Evolutionary conservation across 1,140 invertebrate species (phyloP).

Genomic region (Grapholita molesta): DNA sequence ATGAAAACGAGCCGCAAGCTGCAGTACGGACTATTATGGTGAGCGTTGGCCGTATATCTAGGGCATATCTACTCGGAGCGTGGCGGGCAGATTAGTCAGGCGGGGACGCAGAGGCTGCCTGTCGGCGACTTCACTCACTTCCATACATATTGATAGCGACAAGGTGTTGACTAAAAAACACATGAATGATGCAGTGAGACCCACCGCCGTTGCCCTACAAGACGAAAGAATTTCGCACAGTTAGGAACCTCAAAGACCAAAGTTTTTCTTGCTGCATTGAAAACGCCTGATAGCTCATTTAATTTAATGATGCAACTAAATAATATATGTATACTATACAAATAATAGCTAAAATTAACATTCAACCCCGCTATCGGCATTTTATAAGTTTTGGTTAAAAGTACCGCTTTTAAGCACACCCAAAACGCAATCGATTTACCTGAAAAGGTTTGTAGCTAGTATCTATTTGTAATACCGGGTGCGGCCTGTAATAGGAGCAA

Average conservation of each 20-base stretch:
- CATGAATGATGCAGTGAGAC: conserved; percentile 75
- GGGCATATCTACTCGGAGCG: neutral
- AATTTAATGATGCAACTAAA: conserved; percentile 52
- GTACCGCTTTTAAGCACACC: neutral
- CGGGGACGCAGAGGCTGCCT: conserved; percentile 5
- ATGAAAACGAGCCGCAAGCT: neutral
- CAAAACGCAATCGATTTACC: neutral
- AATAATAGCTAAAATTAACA: conserved; percentile 7
- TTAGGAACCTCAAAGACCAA: conserved; percentile 52
- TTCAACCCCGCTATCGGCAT: neutral
- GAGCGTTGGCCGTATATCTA: neutral
- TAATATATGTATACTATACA: neutral
- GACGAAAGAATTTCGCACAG: conserved; percentile 67
- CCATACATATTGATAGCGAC: conserved; percentile 67
- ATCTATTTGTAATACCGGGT: no score
- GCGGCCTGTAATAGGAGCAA: no score
- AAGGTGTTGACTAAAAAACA: conserved; percentile 69
- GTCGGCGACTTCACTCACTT: conserved; percentile 44
- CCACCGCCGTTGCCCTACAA: conserved; percentile 59
- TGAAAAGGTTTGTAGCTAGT: no score
- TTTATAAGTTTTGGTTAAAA: neutral
- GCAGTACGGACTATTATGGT: neutral
- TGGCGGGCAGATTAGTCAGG: neutral
- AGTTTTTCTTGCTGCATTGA: conserved; percentile 53
- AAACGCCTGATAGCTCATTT: conserved; percentile 67